Percentiles rank a stretch among this genome's conserved stretches.
Evolutionary conservation across 2,888 invertebrate genomes (phyloP).

Genomic region (Luperina testacea): DNA sequence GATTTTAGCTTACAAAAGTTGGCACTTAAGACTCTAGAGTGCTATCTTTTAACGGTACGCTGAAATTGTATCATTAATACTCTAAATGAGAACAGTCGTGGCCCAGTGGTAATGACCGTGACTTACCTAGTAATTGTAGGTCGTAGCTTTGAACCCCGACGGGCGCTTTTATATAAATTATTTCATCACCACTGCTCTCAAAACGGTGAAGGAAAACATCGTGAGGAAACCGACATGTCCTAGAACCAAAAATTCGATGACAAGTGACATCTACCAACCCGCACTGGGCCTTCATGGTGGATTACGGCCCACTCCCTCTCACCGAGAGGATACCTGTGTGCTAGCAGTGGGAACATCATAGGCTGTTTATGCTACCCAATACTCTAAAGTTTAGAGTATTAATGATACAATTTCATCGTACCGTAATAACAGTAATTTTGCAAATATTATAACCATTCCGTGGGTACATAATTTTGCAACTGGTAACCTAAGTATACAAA

Average conservation of each 20-base stretch:
- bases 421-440: conserved; percentile 31
- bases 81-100: background rate
- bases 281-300: background rate
- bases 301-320: background rate
- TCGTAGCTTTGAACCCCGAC: too few relatives aligned
- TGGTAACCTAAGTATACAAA: conserved; percentile 37
- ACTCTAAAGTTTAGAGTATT: background rate
- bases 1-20: conserved; percentile 11
- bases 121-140: too few relatives aligned
- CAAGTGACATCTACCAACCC: background rate
- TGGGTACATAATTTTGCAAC: conserved; percentile 34
- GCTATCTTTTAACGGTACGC: background rate
- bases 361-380: background rate
- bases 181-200: too few relatives aligned
- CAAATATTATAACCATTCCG: conserved; percentile 25
- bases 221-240: too few relatives aligned
- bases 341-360: background rate
- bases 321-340: background rate
- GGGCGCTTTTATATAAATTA: too few relatives aligned
- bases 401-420: conserved; percentile 16
- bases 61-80: background rate
- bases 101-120: background rate
- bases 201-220: too few relatives aligned
- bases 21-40: background rate
- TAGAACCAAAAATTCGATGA: too few relatives aligned